Percentiles rank a stretch among this genome's conserved stretches.
Conservation (phyloP, 2,113 vertebrate species). For the Hippocampus abdominalis region DNA sequence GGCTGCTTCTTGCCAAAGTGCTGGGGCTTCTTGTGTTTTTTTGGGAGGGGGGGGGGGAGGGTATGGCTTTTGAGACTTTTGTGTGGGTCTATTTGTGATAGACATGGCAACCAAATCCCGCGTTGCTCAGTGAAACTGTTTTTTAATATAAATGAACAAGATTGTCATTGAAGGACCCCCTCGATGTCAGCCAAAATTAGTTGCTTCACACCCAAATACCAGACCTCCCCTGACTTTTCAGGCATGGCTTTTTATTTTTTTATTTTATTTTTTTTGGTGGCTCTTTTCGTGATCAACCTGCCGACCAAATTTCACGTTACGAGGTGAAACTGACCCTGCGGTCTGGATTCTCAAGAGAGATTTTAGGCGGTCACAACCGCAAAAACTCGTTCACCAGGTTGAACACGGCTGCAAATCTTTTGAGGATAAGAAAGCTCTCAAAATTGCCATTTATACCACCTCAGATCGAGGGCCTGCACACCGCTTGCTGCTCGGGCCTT, state of each 20-base stretch:
- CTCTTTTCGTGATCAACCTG: background rate
- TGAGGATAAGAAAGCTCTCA: background rate
- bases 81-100: background rate
- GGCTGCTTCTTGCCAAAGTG: no score
- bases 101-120: background rate
- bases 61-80: background rate
- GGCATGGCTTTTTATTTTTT: background rate
- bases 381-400: background rate
- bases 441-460: background rate
- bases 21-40: background rate
- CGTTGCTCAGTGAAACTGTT: background rate
- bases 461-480: background rate
- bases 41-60: background rate
- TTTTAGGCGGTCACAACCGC: conserved; percentile 22
- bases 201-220: no score
- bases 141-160: no score
- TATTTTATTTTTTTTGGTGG: background rate
- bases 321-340: no score
- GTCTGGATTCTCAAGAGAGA: no score
- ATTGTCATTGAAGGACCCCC: no score
- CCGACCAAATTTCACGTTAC: background rate
- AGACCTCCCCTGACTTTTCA: background rate
- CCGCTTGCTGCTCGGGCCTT: background rate
- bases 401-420: background rate
- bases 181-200: background rate